Evolutionary conservation across 2,888 invertebrate species (phyloP).

Genomic region (Drosophila austrosaltans): DNA sequence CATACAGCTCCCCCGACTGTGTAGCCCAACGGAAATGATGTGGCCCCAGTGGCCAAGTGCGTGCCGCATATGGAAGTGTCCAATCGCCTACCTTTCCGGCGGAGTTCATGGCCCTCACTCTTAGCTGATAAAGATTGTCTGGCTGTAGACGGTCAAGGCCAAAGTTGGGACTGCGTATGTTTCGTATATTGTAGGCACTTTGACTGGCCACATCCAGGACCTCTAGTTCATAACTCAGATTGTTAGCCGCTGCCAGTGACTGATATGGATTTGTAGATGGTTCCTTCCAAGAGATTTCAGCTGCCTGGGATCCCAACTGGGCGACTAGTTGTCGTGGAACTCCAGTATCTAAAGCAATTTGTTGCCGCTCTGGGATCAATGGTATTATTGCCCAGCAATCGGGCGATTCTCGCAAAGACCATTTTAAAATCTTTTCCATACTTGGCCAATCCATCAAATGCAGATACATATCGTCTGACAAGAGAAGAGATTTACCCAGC

Average conservation of each 20-base stretch:
- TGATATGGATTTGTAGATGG: constrained; percentile 88
- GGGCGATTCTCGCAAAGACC: constrained; percentile 45
- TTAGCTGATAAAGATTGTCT: constrained; percentile 90
- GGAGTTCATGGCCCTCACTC: constrained; percentile 87
- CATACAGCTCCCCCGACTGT: constrained; percentile 89
- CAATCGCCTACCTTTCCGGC: constrained; percentile 52
- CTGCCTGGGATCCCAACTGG: constrained; percentile 89
- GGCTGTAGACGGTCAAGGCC: constrained; percentile 89
- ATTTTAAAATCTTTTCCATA: constrained; percentile 30
- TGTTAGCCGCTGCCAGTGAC: constrained; percentile 84
- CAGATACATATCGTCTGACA: constrained; percentile 58
- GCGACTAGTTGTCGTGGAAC: constrained; percentile 92
- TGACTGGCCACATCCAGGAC: constrained; percentile 81
- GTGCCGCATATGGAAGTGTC: constrained; percentile 61
- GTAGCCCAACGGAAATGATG: constrained; percentile 85
- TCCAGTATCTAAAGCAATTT: constrained; percentile 90
- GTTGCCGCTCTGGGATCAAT: constrained; percentile 84
- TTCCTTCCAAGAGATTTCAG: constrained; percentile 92
- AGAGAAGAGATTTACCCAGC: constrained; percentile 37
- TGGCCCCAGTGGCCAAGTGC: constrained; percentile 77
- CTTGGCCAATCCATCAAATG: constrained; percentile 44
- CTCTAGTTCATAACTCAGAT: constrained; percentile 82
- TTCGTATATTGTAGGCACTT: constrained; percentile 77
- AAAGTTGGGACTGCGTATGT: constrained; percentile 86
- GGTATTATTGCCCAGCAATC: constrained; percentile 31